These are phyloP conservation scores for Gadopsis bispinosus DNA, from an alignment of 2,797 vertebrate genomes.

Conservation along the genomic window DNA sequence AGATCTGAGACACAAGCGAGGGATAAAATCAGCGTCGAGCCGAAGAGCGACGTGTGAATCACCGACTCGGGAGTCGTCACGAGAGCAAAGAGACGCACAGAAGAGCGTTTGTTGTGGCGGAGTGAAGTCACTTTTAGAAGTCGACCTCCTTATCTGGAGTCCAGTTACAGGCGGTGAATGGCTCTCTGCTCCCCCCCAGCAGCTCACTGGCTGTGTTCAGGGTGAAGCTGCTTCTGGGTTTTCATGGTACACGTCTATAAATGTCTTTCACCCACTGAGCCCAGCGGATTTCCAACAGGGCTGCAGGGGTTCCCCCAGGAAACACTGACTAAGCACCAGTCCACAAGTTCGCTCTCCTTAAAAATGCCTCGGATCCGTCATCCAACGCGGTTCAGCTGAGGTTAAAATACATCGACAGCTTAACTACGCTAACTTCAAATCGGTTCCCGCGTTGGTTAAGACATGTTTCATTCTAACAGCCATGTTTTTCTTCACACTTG, in stretches of 20 bases:
- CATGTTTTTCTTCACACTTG: too few species aligned
- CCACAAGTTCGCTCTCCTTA: too few species aligned
- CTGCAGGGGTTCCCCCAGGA: neutral
- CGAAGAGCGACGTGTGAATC: conserved; percentile 19
- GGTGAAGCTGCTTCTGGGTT: neutral
- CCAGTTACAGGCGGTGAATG: conserved; percentile 54
- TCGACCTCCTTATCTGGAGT: conserved; percentile 44
- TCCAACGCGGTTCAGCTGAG: too few species aligned
- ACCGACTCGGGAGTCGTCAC: conserved; percentile 14
- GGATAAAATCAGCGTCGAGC: conserved; percentile 19
- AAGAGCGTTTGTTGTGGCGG: conserved; percentile 41
- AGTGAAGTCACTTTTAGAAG: conserved; percentile 59
- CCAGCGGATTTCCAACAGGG: neutral
- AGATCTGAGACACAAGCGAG: conserved; percentile 11
- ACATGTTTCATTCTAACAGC: too few species aligned
- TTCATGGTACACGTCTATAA: neutral
- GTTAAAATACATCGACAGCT: neutral
- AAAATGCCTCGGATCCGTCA: neutral
- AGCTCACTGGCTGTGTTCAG: conserved; percentile 44
- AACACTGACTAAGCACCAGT: neutral
- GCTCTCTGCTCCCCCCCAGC: conserved; percentile 43
- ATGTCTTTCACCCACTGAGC: neutral
- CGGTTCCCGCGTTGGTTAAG: neutral
- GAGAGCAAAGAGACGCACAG: conserved; percentile 35
- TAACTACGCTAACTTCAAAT: neutral